Evolutionary conservation across 2,113 vertebrate species (phyloP), one percentile per base, ranked within the genome.

Genomic region (Vombatus ursinus): DNA sequence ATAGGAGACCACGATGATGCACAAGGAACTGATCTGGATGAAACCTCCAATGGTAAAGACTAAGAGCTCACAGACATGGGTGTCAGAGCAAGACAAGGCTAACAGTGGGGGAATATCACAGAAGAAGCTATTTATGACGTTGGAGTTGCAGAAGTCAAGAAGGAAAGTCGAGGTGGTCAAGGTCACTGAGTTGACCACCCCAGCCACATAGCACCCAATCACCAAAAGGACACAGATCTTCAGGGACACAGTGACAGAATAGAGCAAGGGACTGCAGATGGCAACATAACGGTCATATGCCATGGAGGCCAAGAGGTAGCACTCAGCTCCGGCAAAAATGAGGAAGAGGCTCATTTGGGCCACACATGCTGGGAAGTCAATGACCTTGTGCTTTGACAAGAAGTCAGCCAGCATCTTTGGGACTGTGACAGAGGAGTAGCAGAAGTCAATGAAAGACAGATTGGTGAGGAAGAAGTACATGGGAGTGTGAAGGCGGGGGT

Each of bases 381-480:
- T 95, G 31, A 94, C 48, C 1, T 98, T 97, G 3, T 94, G 24
- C 5, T 98, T 97, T 52, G 95, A 97, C 89, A 98, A 93, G 0
- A 98, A 97, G 96, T 98, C 97, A 37, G 48, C 93, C 6, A 98
- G 97, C 90, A 98, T 97, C 92, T 98, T 98, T 89, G 98, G 98
- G 90, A 98, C 98, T 89, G 97, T 98, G 49, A 97, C 96, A 37
- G 97, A 95, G n/a, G 98, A 98, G 37, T 98, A 98, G 44, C 98
- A 99, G 54, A 99, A 52, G 61, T 98, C 97, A 57, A 98, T 97
- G 0, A 99, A 16, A 52, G 98, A 98, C n/a, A 98, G 93, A 96
- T 98, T 98, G 47, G 97, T 98, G 54, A 98, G 91, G 37, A 98
- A 98, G 94, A 98, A 93, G 95, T 98, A 98, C 98, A 98, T 98